Base-by-base conservation (phyloP, 2,797 vertebrate species). In the Linurgus olivaceus region DNA sequence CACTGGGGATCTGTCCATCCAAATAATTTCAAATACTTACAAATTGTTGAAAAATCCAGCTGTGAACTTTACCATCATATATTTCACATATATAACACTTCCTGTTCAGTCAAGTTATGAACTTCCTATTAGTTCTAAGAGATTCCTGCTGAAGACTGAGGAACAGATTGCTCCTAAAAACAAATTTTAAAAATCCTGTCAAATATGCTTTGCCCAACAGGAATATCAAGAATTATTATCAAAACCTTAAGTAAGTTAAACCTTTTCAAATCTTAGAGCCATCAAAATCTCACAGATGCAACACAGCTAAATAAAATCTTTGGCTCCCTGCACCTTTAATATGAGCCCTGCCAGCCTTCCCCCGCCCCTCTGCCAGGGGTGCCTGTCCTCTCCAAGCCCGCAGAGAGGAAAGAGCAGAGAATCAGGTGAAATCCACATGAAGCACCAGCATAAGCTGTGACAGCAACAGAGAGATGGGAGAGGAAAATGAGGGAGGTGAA, bases 401-500 rank as follows among this genome's bases (percentile, higher is more conserved):
- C n/a, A 37, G 29, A 71, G 31, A 59, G 54, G 35, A 75, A 59
- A 66, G 33, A 77, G 61, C 50, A 68, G 29, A 73, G 51, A 73
- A 87, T 37, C 78, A 71, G 75, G 47, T 84, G 57, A 91, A 67
- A 90, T 58, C 38, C 1, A 5, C 62, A 63, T 17, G 74, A 91
- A 90, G 31, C 52, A 80, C 25, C 75, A 86, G 61, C 54, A 40
- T 29, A 58, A 83, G 21, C 42, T 40, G 40, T 42, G 65, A 88
- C 82, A 91, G 90, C 57, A 63, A 61, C 42, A 86, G 44, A 2
- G 52, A 91, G 68, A 87, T n/a, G 8, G 17, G 61, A 83, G 76
- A 88, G 44, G 85, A 95, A 88, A 93, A 93, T 25, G 61, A 94
- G 44, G 79, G 85, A 94, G 78, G 88, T 77, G 65, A 94, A 94